Conservation (phyloP, 2,888 invertebrate species). For the Dasysyrphus tricinctus region DNA sequence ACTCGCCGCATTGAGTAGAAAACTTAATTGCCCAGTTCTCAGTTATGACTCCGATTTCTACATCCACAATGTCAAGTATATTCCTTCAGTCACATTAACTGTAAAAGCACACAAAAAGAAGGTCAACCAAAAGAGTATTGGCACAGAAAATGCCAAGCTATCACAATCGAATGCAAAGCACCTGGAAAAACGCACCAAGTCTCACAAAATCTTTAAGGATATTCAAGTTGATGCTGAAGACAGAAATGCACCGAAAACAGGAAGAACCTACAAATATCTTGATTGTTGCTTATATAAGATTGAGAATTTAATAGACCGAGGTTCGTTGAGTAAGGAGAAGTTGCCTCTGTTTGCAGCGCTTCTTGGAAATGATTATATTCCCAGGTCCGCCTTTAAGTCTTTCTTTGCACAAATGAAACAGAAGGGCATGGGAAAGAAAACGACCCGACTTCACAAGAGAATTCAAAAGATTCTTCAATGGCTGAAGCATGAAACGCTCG, state of each 20-base stretch:
- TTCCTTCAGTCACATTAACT: constrained; percentile 89
- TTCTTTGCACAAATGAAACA: constrained; percentile 88
- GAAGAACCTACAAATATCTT: constrained; percentile 80
- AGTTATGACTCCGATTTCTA: constrained; percentile 98
- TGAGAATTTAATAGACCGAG: constrained; percentile 87
- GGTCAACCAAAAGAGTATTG: constrained; percentile 26
- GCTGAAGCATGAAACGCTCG: constrained; percentile 89
- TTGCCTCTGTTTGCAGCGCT: constrained; percentile 92
- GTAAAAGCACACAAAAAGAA: constrained; percentile 83
- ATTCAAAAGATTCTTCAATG: constrained; percentile 90
- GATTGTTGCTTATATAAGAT: constrained; percentile 90
- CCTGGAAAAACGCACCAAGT: constrained; percentile 80
- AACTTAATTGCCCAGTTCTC: constrained; percentile 92
- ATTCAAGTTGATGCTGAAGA: constrained; percentile 76
- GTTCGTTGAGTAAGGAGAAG: constrained; percentile 87
- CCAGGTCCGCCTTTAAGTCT: constrained; percentile 86
- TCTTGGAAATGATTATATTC: constrained; percentile 95
- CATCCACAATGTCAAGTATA: constrained; percentile 92
- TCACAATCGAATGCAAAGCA: constrained; percentile 79
- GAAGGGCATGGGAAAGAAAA: constrained; percentile 81
- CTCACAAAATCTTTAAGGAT: constrained; percentile 77
- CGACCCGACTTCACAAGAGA: constrained; percentile 87
- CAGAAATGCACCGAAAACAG: constrained; percentile 56
- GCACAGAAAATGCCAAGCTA: constrained; percentile 54
- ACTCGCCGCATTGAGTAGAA: constrained; percentile 91